Percentiles rank a stretch among this genome's conserved stretches.
These are phyloP conservation scores for Nyctibius bracteatus DNA, from an alignment of 2,113 vertebrate species.

Conservation along the genomic window DNA sequence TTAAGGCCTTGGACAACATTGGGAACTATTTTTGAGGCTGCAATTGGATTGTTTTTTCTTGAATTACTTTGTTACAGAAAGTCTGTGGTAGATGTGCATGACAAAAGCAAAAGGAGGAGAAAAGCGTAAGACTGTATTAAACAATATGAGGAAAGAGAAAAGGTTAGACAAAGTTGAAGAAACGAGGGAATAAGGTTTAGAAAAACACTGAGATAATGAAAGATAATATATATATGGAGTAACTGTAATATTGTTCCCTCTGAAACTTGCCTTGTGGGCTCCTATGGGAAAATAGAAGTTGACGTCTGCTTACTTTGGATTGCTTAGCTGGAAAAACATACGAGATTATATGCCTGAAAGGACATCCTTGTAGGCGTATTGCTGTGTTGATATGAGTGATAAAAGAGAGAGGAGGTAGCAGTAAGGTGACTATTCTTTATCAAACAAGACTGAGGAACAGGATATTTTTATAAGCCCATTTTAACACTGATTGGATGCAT, in stretches of 20 bases:
- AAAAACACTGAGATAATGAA: conserved; percentile 47
- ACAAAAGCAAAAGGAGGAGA: background rate
- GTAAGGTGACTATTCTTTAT: background rate
- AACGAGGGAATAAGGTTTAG: background rate
- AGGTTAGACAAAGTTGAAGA: conserved; percentile 39
- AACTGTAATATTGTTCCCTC: conserved; percentile 21
- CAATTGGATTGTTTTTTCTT: background rate
- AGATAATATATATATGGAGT: conserved; percentile 50
- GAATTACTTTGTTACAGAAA: background rate
- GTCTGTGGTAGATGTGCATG: background rate
- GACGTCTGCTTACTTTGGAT: conserved; percentile 35
- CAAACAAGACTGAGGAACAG: background rate
- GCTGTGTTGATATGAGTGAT: background rate
- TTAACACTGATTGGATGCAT: background rate
- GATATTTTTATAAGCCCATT: background rate
- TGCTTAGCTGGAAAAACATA: conserved; percentile 24
- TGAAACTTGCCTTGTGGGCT: conserved; percentile 4
- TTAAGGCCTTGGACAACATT: background rate
- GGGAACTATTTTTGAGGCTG: background rate
- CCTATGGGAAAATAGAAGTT: background rate
- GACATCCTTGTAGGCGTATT: background rate
- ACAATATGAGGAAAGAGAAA: conserved; percentile 38
- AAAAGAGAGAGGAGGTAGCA: background rate
- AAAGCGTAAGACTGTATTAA: background rate
- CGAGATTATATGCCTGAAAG: accelerated